Conservation (phyloP, 2,888 invertebrate species). For the Drosophila anomelani region DNA sequence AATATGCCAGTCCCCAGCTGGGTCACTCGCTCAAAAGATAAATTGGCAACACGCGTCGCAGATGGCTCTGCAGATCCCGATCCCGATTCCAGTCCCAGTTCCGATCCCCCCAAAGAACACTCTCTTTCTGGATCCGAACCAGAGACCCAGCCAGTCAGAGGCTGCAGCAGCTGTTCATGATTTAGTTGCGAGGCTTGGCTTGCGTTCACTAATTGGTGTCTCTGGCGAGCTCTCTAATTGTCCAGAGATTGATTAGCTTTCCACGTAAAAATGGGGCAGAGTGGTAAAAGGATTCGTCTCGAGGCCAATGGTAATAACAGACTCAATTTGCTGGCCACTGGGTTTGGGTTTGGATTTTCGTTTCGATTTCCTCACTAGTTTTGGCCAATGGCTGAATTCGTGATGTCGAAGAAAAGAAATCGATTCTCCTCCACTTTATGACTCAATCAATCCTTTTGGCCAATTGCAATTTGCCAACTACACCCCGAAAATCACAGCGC, state of each 20-base stretch:
- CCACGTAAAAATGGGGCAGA: constrained; percentile 13
- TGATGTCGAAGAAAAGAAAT: constrained; percentile 51
- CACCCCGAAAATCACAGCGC: constrained; percentile 27
- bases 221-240: constrained; percentile 59
- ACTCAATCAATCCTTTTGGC: constrained; percentile 47
- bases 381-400: constrained; percentile 51
- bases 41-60: constrained; percentile 77
- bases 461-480: constrained; percentile 38
- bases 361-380: constrained; percentile 15
- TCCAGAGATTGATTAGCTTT: constrained; percentile 65
- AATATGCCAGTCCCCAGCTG: constrained; percentile 57
- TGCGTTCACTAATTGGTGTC: constrained; percentile 58
- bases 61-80: constrained; percentile 39
- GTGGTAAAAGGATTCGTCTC: constrained; percentile 30
- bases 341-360: constrained; percentile 42
- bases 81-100: background rate
- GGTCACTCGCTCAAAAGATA: constrained; percentile 62
- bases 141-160: constrained; percentile 7
- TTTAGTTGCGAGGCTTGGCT: constrained; percentile 17
- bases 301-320: constrained; percentile 59
- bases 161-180: constrained; percentile 28
- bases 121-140: constrained; percentile 5
- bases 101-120: constrained; percentile 7
- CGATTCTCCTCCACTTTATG: constrained; percentile 44
- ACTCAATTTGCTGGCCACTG: constrained; percentile 71